phyloP scores from a whole-genome alignment of 2,888 invertebrate genomes.

The Eupithecia pulchellata region DNA sequence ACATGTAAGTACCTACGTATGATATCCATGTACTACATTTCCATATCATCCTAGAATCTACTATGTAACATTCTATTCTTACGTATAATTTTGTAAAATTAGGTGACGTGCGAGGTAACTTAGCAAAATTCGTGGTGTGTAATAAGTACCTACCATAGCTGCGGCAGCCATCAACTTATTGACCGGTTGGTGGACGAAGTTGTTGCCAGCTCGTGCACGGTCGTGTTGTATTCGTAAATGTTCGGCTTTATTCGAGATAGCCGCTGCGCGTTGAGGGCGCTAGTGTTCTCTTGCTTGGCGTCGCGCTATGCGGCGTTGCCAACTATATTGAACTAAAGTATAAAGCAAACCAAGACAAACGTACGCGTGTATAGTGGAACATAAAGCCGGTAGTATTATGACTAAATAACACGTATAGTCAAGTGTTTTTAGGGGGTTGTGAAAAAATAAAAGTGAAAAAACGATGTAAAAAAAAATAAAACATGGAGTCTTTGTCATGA shows the following conservation, averaged over 20 bases:
- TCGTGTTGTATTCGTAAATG: slow-evolving; percentile 73
- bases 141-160: slow-evolving; percentile 52
- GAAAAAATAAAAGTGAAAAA: slow-evolving; percentile 51
- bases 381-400: slow-evolving; percentile 81
- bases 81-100: background rate
- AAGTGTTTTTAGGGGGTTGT: slow-evolving; percentile 58
- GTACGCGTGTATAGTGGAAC: slow-evolving; percentile 82
- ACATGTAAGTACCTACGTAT: too few species aligned
- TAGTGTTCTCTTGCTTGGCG: slow-evolving; percentile 83
- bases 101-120: background rate
- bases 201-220: slow-evolving; percentile 80
- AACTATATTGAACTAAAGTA: slow-evolving; percentile 83
- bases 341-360: slow-evolving; percentile 76
- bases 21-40: too few species aligned
- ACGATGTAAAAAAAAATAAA: slow-evolving; percentile 60
- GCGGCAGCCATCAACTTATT: slow-evolving; percentile 84
- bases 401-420: slow-evolving; percentile 61
- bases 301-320: slow-evolving; percentile 85
- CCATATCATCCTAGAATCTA: background rate
- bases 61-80: background rate
- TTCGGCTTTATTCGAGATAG: slow-evolving; percentile 69
- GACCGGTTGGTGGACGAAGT: slow-evolving; percentile 83
- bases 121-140: slow-evolving; percentile 56
- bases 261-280: slow-evolving; percentile 86
- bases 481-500: slow-evolving; percentile 75